Evolutionary conservation across 2,888 invertebrate species (phyloP).

Genomic region (Thalpophila matura): DNA sequence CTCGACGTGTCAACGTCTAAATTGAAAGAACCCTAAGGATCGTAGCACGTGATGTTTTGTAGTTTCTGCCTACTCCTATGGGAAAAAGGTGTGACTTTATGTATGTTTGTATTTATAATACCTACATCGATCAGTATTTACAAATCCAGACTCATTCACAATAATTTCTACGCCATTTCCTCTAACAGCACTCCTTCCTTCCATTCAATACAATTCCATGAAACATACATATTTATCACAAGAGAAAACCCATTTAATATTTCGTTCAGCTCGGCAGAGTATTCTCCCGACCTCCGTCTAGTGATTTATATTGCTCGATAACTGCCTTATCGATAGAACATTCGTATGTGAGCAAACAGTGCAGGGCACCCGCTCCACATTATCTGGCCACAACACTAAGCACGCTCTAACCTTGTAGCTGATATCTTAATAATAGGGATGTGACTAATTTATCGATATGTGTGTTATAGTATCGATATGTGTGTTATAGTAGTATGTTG

Average conservation of each 20-base stretch:
- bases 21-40: no score
- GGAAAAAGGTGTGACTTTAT: no score
- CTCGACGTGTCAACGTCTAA: no score
- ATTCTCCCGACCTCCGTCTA: constrained; percentile 37
- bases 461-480: no score
- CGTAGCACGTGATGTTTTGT: no score
- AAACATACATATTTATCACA: constrained; percentile 48
- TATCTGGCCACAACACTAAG: constrained; percentile 67
- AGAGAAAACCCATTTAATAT: constrained; percentile 46
- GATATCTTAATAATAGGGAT: constrained; percentile 67
- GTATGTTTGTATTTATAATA: no score
- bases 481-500: background rate
- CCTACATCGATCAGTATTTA: background rate
- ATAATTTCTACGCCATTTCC: constrained; percentile 8
- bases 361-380: constrained; percentile 56
- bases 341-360: constrained; percentile 44
- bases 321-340: constrained; percentile 58
- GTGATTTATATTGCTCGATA: constrained; percentile 61
- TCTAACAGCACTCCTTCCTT: background rate
- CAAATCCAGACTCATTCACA: constrained; percentile 2
- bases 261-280: constrained; percentile 34
- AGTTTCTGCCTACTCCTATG: no score
- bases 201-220: constrained; percentile 25
- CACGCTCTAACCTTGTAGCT: constrained; percentile 52
- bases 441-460: constrained; percentile 45